Conservation (phyloP, 2,113 vertebrate genomes). For the Anguilla rostrata region DNA sequence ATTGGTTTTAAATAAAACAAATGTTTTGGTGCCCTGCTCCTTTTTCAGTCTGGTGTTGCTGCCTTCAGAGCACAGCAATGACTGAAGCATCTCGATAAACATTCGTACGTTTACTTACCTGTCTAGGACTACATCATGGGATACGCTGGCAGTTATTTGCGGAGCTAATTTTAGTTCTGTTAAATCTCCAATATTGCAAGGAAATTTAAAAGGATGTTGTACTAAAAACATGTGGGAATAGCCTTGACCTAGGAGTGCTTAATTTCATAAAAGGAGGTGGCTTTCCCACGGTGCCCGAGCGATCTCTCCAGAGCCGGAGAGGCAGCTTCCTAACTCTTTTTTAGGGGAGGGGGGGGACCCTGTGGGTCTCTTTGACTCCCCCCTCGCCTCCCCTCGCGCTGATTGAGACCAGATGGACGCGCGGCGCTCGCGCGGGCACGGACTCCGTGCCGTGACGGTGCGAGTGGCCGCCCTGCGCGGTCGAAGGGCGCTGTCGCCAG, state of each 20-base stretch:
- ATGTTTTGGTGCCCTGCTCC: too few relatives aligned
- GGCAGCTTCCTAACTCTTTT: slow-evolving; percentile 1
- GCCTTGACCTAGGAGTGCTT: slow-evolving; percentile 14
- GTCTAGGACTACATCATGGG: too few relatives aligned
- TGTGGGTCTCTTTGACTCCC: slow-evolving; percentile 56
- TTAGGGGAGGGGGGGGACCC: slow-evolving; percentile 28
- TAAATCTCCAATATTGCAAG: neutral
- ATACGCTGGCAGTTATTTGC: neutral
- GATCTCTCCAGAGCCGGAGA: neutral
- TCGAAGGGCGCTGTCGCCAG: slow-evolving; percentile 32
- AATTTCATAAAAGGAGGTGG: slow-evolving; percentile 2
- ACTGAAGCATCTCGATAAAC: too few relatives aligned
- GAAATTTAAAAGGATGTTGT: neutral
- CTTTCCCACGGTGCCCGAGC: slow-evolving; percentile 45
- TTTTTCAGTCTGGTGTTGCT: too few relatives aligned
- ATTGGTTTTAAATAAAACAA: too few relatives aligned
- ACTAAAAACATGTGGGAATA: slow-evolving; percentile 27
- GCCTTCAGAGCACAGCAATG: too few relatives aligned
- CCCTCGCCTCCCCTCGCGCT: slow-evolving; percentile 32
- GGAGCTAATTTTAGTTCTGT: neutral
- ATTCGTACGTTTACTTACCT: too few relatives aligned
- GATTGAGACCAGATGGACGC: slow-evolving; percentile 66
- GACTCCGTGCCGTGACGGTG: neutral
- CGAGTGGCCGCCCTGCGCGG: slow-evolving; percentile 33
- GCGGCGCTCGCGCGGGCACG: slow-evolving; percentile 30